Conservation (phyloP, 2,888 invertebrate species). For the Heliconius ethilla region DNA sequence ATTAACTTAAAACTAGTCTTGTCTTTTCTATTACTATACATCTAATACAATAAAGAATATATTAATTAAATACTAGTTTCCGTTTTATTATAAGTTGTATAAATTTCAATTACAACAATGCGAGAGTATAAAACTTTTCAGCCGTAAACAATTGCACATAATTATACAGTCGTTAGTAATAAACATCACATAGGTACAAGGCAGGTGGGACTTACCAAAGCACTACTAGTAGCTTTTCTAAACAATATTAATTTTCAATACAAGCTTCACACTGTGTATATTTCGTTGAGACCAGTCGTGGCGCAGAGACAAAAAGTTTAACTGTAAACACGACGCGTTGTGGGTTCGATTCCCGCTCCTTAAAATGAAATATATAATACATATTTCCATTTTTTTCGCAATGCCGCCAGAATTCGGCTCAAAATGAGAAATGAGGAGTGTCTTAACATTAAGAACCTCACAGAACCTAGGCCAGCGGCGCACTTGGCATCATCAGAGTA, state of each 20-base stretch:
- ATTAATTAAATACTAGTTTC: not conserved
- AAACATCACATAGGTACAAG: not conserved
- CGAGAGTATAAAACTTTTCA: constrained; percentile 6
- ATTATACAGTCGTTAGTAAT: constrained; percentile 4
- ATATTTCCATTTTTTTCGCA: no score
- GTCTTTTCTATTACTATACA: not conserved
- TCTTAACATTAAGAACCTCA: no score
- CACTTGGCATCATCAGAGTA: no score
- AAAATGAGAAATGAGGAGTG: no score
- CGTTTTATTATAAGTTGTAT: not conserved
- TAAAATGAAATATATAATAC: no score
- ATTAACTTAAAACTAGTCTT: not conserved
- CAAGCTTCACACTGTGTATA: not conserved
- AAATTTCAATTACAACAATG: not conserved
- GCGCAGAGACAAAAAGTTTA: no score
- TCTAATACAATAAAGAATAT: not conserved
- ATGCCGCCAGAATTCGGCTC: no score
- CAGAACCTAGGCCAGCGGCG: no score
- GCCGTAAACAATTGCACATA: constrained; percentile 8
- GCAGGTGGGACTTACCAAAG: not conserved
- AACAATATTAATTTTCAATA: not conserved
- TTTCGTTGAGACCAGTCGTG: no score
- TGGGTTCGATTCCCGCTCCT: no score
- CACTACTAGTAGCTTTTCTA: not conserved
- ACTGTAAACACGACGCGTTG: no score